Percentiles rank a stretch among this genome's conserved stretches.
These are phyloP conservation scores for Alfaro cultratus DNA, from an alignment of 2,797 vertebrate genomes.

Conservation along the genomic window DNA sequence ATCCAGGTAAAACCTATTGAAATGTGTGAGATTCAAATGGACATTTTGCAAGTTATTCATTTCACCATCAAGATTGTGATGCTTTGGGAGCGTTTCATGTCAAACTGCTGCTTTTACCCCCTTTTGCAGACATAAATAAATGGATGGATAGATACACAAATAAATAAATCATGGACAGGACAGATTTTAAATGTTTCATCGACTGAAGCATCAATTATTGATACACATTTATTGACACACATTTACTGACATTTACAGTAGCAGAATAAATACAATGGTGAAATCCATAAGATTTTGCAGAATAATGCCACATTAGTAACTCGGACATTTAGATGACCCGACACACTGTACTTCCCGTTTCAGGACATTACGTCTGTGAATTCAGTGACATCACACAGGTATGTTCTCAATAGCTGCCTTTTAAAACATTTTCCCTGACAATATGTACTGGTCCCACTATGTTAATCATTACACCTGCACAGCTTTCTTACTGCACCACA, in stretches of 20 bases:
- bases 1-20: neutral
- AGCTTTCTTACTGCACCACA: neutral
- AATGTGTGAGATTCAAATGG: neutral
- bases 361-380: slow-evolving; percentile 19
- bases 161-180: neutral
- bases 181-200: slow-evolving; percentile 46
- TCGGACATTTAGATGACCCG: slow-evolving; percentile 20
- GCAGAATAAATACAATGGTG: slow-evolving; percentile 66
- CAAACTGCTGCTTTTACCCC: slow-evolving; percentile 34
- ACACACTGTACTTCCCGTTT: slow-evolving; percentile 19
- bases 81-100: slow-evolving; percentile 16
- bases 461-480: neutral
- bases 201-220: neutral
- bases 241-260: slow-evolving; percentile 32
- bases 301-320: slow-evolving; percentile 21
- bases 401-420: slow-evolving; percentile 65
- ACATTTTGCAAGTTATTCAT: neutral
- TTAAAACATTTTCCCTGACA: slow-evolving; percentile 2
- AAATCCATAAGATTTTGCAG: slow-evolving; percentile 39
- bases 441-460: slow-evolving; percentile 17
- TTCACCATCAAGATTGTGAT: slow-evolving; percentile 28
- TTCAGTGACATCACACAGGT: slow-evolving; percentile 37
- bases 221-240: no score
- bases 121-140: neutral
- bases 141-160: neutral